Conservation (phyloP, 1,140 invertebrate genomes). For the Laupala kohalensis region DNA sequence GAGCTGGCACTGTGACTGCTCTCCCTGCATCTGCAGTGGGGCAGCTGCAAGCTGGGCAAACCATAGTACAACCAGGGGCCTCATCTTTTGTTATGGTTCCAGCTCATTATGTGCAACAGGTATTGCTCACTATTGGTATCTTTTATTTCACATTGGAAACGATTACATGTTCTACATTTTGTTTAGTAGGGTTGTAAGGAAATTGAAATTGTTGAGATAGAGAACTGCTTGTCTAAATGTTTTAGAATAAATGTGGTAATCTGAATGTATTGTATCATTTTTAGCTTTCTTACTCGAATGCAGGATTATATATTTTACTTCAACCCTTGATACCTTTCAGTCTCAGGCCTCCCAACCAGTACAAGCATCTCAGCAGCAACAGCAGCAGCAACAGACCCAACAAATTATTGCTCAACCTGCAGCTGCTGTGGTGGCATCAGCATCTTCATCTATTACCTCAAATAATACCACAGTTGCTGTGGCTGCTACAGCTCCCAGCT, state of each 20-base stretch:
- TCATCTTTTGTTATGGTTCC: constrained; percentile 44
- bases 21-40: constrained; percentile 31
- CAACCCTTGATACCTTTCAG: too few relatives aligned
- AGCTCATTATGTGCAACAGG: constrained; percentile 42
- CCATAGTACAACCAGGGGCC: constrained; percentile 36
- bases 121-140: constrained; percentile 7
- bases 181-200: background rate
- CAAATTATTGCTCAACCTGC: constrained; percentile 9
- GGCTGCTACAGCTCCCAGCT: background rate
- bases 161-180: background rate
- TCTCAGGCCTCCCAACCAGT: background rate
- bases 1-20: constrained; percentile 26
- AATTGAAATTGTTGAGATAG: background rate
- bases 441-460: constrained; percentile 2
- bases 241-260: too few relatives aligned
- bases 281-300: too few relatives aligned
- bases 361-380: background rate
- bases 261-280: background rate
- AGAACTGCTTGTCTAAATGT: too few relatives aligned
- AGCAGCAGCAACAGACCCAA: constrained; percentile 1
- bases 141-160: background rate
- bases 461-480: background rate
- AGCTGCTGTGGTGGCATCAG: background rate
- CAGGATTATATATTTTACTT: too few relatives aligned
- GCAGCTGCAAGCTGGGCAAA: constrained; percentile 35